Evolutionary conservation across 1,140 invertebrate species (phyloP).

Genomic region (Wiebesia pumilae): DNA sequence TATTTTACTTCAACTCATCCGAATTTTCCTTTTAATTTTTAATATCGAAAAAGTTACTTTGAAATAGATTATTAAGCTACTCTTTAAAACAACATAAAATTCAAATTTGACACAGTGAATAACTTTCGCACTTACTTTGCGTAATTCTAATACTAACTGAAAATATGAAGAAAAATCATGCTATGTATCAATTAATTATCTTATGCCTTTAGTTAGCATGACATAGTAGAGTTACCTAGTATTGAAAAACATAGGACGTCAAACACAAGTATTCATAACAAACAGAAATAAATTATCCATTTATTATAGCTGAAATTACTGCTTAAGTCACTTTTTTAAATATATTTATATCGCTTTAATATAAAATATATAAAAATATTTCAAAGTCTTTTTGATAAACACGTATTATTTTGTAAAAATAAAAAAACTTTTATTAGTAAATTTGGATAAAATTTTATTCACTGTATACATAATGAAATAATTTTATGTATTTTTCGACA

Average conservation of each 20-base stretch:
- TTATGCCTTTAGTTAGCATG: background rate
- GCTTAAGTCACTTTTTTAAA: background rate
- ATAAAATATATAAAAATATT: too few relatives aligned
- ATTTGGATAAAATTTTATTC: too few relatives aligned
- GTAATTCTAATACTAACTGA: background rate
- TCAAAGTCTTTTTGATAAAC: too few relatives aligned
- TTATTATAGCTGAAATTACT: background rate
- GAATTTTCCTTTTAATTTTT: constrained; percentile 15
- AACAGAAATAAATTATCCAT: background rate
- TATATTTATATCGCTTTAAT: background rate
- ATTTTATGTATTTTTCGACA: too few relatives aligned
- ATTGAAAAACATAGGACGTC: background rate
- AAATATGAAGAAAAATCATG: background rate
- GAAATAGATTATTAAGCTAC: background rate
- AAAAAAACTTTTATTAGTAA: too few relatives aligned
- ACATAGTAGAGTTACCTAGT: background rate
- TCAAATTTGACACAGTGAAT: background rate
- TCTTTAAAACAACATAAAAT: background rate
- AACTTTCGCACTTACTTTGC: background rate
- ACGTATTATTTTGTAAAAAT: too few relatives aligned
- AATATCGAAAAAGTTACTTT: background rate
- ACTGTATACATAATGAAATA: too few relatives aligned
- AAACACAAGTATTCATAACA: background rate
- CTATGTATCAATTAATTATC: constrained; percentile 22
- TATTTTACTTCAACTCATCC: background rate